Evolutionary conservation across 2,797 vertebrate species (phyloP), one percentile per base, ranked within the genome.

Genomic region (Malacoraja senta): DNA sequence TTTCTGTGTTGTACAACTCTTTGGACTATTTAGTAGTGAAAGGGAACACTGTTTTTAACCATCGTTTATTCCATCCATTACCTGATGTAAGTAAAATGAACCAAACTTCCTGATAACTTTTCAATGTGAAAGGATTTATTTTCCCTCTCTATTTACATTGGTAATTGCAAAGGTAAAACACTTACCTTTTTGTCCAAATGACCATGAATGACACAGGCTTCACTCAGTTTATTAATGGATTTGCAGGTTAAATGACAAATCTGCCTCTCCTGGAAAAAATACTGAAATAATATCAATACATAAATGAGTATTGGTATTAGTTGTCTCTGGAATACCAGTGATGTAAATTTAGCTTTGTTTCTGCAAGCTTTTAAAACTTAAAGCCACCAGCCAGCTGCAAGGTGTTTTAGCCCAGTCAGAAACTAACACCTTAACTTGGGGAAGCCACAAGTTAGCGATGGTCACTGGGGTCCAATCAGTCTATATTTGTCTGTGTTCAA

Each of bases 391-490:
- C 32, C 3, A 26, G 15, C 63, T 53, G 0, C 53, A 4, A 13
- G 26, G 26, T 12, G 24, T 29, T 44, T 38, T 74, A 29, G 44
- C 13, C 29, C 24, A 29, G 19, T 29, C 24, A 53, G 38, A 92
- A 76, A 32, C 2, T 53, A 91, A 8, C 13, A 58, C 35, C n/a
- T 72, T 94, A 93, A 81, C 44, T 95, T 84, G 94, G 92, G 94
- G 94, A 94, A 96, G 94, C 94, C 94, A 95, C 95, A 90, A 95
- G 93, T 90, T 94, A 92, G 21, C 93, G 84, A 95, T 93, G 81
- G 92, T 93, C 29, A 76, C 93, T 94, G 93, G 94, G 93, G 93
- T 93, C 93, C 93, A 79, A 80, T 94, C 94, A 80, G 93, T 94
- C 93, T 95, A 94, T 94, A n/a, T 92, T 80, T 93, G n/a, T 26